Base-by-base conservation (phyloP, 2,113 vertebrate species). In the Phrynosoma blainvillii region DNA sequence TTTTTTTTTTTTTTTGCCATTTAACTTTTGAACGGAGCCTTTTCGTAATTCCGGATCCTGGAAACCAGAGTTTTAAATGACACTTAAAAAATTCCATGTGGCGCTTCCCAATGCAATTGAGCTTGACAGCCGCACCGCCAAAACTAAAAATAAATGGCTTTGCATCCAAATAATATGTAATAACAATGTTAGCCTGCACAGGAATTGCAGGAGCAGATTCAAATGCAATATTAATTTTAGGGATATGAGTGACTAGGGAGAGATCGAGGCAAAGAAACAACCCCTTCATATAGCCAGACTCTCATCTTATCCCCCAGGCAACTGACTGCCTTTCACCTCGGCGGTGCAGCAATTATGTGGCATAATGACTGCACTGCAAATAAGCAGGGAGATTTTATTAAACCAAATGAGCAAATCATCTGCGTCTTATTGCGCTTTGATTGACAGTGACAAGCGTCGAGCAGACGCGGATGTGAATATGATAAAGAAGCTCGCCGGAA, bases 341-440 rank as follows among this genome's bases (percentile, higher is more conserved):
- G 96, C 96, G 91, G 97, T 97, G 84, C 95, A 95, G 98, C 98
- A 99, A 99, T 99, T 99, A 99, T 97, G 97, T 95, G 98, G 97
- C 98, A 98, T 98, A 99, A 99, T 98, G 98, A 98, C 97, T 98
- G 98, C 98, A 96, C 97, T 98, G 98, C 97, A 98, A 98, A 99
- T 99, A 98, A 98, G 98, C 98, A 98, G 96, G 95, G 98, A 98
- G 98, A 99, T 99, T 99, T 99, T 98, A 99, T 99, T 99, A 99
- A 99, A 99, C 98, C 98, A 99, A 99, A 99, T 99, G 98, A 99
- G 98, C 98, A 98, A 98, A 98, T 98, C 98, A 98, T 98, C 97
- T 97, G 97, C 98, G 98, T 98, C 97, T 99, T 99, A 99, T 99
- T 98, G 97, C 97, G 96, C 97, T 95, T 97, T 99, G 98, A 99